phyloP scores from a whole-genome alignment of 2,113 vertebrate species.

The Callaeas wilsoni region DNA sequence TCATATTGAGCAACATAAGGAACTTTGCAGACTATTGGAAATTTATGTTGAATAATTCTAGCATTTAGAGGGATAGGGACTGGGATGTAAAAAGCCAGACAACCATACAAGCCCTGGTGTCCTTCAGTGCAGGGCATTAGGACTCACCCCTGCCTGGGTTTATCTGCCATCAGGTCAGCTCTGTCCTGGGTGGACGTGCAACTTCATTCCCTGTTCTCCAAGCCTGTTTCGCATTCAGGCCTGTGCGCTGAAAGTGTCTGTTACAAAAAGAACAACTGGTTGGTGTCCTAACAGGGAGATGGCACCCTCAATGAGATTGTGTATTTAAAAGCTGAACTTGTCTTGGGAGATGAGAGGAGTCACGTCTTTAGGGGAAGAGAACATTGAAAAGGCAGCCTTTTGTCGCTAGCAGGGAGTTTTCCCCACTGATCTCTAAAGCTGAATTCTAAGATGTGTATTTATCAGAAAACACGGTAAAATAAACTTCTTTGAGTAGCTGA shows the following conservation, averaged over 20 bases:
- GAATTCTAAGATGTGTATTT: neutral
- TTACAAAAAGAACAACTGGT: neutral
- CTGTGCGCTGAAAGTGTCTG: neutral
- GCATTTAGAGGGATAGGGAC: neutral
- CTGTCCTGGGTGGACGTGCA: neutral
- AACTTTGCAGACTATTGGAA: neutral
- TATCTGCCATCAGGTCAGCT: neutral
- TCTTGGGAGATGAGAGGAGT: neutral
- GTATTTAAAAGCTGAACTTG: neutral
- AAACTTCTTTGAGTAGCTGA: neutral
- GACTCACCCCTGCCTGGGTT: neutral
- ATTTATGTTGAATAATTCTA: neutral
- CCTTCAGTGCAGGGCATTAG: neutral
- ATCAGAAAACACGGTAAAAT: neutral
- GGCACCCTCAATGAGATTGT: neutral
- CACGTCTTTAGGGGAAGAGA: neutral
- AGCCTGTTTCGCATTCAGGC: neutral
- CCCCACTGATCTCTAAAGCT: neutral
- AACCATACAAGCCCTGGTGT: rapidly evolving
- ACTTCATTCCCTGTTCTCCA: neutral
- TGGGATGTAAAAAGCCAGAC: neutral
- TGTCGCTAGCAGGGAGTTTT: neutral
- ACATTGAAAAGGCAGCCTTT: neutral
- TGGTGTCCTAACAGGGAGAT: neutral
- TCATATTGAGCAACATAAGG: neutral